Evolutionary conservation across 53 echinoderm and acorn worm species (phyloP), one percentile per base, ranked within the genome.

Genomic region (Antedon mediterranea): DNA sequence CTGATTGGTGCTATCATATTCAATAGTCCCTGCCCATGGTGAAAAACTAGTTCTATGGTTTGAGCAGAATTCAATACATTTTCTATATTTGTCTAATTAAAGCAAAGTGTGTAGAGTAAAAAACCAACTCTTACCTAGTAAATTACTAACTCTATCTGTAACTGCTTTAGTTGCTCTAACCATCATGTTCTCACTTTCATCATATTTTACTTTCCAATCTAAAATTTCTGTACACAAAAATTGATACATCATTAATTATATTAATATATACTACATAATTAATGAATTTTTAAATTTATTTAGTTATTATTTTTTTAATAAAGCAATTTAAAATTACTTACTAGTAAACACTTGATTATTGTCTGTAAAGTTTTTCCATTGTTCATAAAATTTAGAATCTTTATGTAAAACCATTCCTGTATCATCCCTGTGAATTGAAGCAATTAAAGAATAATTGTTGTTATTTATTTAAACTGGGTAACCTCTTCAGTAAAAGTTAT

Each of bases 351-450:
- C 98, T 76, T 92, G 90, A 72, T 85, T 98, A 71, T 98, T 98
- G 76, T 98, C 98, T 80, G 85, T 98, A 83, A 98, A 98, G 77
- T 88, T 86, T 74, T 93, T 89, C 98, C 98, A 98, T 30, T 98
- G 98, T 81, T 98, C 85, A 72, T 93, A 98, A 86, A 84, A 98
- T 32, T 79, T 98, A 4, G 97, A 97, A 44, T 98, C 98, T 76
- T 98, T 98, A 80, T 98, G 98, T 82, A 98, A 70, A 13, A 98
- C 98, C 92, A 98, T 79, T 8, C 98, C 98, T 26, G 85, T 98
- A 34, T 88, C 93, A 86, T 98, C 98, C 71, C 98, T 98, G 79
- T 26, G 71, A 80, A 43, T 27, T 31, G 73, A 20, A 82, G 82
- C n/a, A 33, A 74, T 0, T 27, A n/a, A n/a, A n/a, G n/a, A n/a